Evolutionary conservation across 1,140 invertebrate genomes (phyloP).

Genomic region (Episyrphus balteatus): DNA sequence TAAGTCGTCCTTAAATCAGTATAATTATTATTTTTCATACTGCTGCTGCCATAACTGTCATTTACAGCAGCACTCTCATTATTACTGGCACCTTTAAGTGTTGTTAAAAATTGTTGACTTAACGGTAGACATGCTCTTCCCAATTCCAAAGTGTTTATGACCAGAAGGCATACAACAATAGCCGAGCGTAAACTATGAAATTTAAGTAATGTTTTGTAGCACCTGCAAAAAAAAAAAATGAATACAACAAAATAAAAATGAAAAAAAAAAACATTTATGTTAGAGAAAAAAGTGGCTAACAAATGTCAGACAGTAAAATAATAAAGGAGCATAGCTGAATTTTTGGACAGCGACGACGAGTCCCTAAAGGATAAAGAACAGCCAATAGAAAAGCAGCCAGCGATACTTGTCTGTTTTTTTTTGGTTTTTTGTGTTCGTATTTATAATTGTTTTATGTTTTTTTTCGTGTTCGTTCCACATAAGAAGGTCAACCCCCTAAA

Average conservation of each 20-base stretch:
- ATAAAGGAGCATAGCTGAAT: too few species aligned
- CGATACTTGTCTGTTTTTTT: too few species aligned
- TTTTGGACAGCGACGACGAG: too few species aligned
- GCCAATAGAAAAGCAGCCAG: too few species aligned
- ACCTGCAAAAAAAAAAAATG: constrained; percentile 15
- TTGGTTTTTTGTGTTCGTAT: too few species aligned
- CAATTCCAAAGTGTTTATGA: constrained; percentile 26
- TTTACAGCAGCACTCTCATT: neutral
- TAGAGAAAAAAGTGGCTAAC: neutral
- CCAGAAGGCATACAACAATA: constrained; percentile 19
- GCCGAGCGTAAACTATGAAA: constrained; percentile 33
- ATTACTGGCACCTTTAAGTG: neutral
- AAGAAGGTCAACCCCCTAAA: too few species aligned
- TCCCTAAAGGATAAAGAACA: too few species aligned
- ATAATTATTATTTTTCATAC: neutral
- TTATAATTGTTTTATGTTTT: too few species aligned
- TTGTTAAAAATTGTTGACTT: neutral
- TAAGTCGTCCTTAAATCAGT: constrained; percentile 1
- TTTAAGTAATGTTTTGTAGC: constrained; percentile 28
- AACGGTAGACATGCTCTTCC: constrained; percentile 18
- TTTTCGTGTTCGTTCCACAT: too few species aligned
- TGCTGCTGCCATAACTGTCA: neutral
- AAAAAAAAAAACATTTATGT: constrained; percentile 3
- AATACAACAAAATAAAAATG: constrained; percentile 8
- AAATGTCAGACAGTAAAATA: too few species aligned